A percentile compares a stretch with the other conserved stretches of the same genome.
Conservation (phyloP, 2,888 invertebrate genomes). For the Tanaodytes sp. region DNA sequence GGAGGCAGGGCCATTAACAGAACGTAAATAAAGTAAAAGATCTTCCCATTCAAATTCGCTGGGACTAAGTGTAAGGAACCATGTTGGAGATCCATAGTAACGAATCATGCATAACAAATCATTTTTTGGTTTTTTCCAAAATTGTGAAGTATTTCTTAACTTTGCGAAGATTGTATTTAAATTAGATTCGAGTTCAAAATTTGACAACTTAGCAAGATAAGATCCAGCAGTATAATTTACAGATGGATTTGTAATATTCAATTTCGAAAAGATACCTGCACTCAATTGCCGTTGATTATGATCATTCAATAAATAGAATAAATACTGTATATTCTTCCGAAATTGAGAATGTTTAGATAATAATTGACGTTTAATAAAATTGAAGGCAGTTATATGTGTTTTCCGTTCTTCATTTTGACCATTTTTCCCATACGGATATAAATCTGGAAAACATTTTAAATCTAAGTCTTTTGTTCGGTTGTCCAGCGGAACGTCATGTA, state of each 20-base stretch:
- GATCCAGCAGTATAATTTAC: conserved; percentile 37
- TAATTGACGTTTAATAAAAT: conserved; percentile 45
- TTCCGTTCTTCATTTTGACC: conserved; percentile 19
- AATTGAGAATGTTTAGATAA: conserved; percentile 56
- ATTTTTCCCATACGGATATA: conserved; percentile 49
- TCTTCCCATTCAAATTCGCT: conserved; percentile 57
- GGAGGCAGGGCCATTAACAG: no score
- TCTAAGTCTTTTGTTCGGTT: conserved; percentile 36
- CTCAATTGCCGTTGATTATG: conserved; percentile 54
- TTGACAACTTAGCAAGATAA: conserved; percentile 9
- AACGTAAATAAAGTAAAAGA: no score
- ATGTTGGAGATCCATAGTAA: conserved; percentile 59
- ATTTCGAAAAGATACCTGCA: conserved; percentile 52
- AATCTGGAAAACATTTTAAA: conserved; percentile 15
- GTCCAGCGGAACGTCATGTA: conserved; percentile 45
- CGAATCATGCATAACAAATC: conserved; percentile 55
- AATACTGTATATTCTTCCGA: conserved; percentile 56
- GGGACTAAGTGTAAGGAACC: conserved; percentile 59
- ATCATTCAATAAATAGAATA: conserved; percentile 58
- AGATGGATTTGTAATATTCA: conserved; percentile 50
- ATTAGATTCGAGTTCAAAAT: conserved; percentile 48
- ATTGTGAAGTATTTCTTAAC: conserved; percentile 55
- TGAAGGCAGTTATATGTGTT: no score
- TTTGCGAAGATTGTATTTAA: conserved; percentile 52
- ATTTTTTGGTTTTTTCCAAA: conserved; percentile 52